Evolutionary conservation across 2,797 vertebrate genomes (phyloP).

Genomic region (Xyrichtys novacula): DNA sequence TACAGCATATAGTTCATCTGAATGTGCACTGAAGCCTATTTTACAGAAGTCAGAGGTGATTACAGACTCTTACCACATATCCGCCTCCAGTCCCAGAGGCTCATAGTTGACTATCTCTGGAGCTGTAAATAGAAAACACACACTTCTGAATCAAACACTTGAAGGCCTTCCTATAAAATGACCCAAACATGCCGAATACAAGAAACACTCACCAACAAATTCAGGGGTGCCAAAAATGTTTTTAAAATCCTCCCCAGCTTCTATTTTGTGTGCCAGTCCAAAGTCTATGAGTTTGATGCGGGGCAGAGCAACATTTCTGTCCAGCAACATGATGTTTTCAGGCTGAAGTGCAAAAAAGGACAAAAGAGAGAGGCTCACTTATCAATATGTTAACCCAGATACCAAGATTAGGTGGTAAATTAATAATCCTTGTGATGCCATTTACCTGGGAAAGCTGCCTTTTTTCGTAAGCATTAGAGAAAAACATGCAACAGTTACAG

Average conservation of each 20-base stretch:
- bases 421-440: neutral
- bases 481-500: slow-evolving; percentile 42
- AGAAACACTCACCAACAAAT: slow-evolving; percentile 92
- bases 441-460: slow-evolving; percentile 67
- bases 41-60: slow-evolving; percentile 51
- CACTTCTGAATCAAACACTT: slow-evolving; percentile 56
- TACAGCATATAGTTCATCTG: slow-evolving; percentile 72
- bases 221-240: slow-evolving; percentile 98
- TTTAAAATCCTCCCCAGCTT: slow-evolving; percentile 96
- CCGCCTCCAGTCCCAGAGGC: slow-evolving; percentile 92
- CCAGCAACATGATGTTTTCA: slow-evolving; percentile 98
- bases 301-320: slow-evolving; percentile 89
- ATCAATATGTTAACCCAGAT: slow-evolving; percentile 10
- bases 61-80: slow-evolving; percentile 93
- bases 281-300: slow-evolving; percentile 98
- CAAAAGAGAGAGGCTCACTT: slow-evolving; percentile 13
- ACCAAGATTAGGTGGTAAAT: neutral
- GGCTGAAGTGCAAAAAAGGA: slow-evolving; percentile 84
- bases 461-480: slow-evolving; percentile 62
- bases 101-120: slow-evolving; percentile 99
- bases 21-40: slow-evolving; percentile 23
- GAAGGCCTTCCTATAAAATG: slow-evolving; percentile 21
- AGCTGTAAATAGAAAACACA: slow-evolving; percentile 88
- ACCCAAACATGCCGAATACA: neutral
- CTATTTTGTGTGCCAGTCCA: slow-evolving; percentile 94